Base-by-base conservation (phyloP, 2,888 invertebrate genomes). In the Geophilus truncorum region DNA sequence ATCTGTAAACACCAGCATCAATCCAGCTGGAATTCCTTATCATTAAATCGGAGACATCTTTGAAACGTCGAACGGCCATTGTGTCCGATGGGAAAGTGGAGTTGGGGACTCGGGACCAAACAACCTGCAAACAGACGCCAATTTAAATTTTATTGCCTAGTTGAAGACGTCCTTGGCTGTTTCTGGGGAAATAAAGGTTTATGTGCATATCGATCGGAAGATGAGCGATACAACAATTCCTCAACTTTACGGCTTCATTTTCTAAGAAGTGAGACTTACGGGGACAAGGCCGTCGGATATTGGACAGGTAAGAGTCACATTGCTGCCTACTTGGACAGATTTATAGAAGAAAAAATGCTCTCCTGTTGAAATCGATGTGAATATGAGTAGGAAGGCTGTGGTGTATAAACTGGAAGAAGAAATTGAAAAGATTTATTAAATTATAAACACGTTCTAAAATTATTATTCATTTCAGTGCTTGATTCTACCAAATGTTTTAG, bases 1-100 rank as follows among this genome's bases (percentile, higher is more conserved):
- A 79, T 57, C 45, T 23, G n/a, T 79, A 79, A 15, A 45, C 25
- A 45, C 79, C 79, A 25, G 79, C 79, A 57, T 79, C 79, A 23
- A 45, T 79, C 79, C 79, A 79, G 12, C 12, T 28, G 51, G 45
- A 25, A 32, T 79, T 79, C 23, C 28, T 23, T 5, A 79, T 25
- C 6, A 21, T 21, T 12, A 79, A 45, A 7, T 28, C 25, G 7
- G 57, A 79, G 15, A 15, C 23, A 32, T 79, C 25, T 76, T 30
- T 18, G 3, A 6, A 34, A 34, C 23, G n/a, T 18, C 78, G 34
- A 10, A 78, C 6, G 4, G 36, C 21, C 32, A 18, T 32, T n/a
- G 36, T 78, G 32, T 25, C 34, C 28, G 34, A 78, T 36, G 21
- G 9, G 9, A 79, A 18, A 57, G 45, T 79, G 25, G 23, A 15